These are phyloP conservation scores for Trichechus manatus DNA, from an alignment of 2,113 vertebrate genomes.

Conservation along the genomic window DNA sequence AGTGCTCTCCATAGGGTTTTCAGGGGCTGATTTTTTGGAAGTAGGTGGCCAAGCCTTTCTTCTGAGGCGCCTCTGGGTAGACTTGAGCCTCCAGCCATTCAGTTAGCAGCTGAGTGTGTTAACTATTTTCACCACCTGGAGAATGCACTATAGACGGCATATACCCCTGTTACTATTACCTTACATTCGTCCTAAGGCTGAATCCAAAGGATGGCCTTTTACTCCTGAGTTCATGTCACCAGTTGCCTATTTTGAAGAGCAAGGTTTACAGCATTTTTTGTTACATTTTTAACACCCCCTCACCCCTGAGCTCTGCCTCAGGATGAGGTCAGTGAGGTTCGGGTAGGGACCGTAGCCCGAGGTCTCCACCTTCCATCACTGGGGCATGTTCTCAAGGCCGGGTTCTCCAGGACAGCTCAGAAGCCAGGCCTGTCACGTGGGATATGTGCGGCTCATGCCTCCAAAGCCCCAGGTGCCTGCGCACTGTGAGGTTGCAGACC, in stretches of 20 bases:
- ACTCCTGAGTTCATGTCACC: rapidly evolving
- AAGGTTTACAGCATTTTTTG: not conserved
- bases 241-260: not conserved
- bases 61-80: not conserved
- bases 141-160: not conserved
- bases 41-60: not conserved
- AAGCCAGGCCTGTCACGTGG: not conserved
- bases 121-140: not conserved
- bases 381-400: not conserved
- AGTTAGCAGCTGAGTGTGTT: not conserved
- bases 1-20: not conserved
- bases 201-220: not conserved
- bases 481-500: not conserved
- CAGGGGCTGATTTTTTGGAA: not conserved
- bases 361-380: not conserved
- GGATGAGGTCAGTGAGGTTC: not conserved
- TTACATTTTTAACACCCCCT: not conserved
- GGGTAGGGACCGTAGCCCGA: not conserved
- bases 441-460: not conserved
- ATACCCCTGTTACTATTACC: no score
- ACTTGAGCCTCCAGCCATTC: not conserved
- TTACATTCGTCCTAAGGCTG: not conserved
- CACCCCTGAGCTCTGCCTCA: not conserved
- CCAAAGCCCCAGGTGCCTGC: not conserved
- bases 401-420: not conserved